Base-by-base conservation (phyloP, 2,797 vertebrate species). In the Notolepis coatsorum region DNA sequence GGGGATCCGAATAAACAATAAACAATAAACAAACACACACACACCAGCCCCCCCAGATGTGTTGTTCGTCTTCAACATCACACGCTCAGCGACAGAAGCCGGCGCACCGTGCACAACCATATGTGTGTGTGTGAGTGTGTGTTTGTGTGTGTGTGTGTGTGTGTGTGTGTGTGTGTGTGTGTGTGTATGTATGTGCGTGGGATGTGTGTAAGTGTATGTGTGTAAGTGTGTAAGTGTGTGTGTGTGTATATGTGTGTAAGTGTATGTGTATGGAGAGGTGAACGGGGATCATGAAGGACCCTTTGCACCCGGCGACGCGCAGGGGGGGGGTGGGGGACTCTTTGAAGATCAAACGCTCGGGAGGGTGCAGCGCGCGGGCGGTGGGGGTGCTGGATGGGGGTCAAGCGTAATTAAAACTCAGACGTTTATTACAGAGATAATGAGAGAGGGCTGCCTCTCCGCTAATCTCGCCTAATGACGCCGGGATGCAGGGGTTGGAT, bases 321-420 rank as follows among this genome's bases (percentile, higher is more conserved):
- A 79, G 66, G 67, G n/a, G n/a, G n/a, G n/a, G n/a, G n/a, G n/a
- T n/a, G n/a, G n/a, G 53, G 42, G 57, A 51, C 69, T 64, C 83
- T 92, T 91, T 92, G 84, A 89, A 92, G 88, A 90, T 89, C 80
- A 89, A 89, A 90, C 63, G 56, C 69, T 73, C 73, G 45, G 43
- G 56, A 76, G 75, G 75, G 78, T 66, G 61, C 80, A 77, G 33
- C 8, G 23, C n/a, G n/a, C n/a, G 72, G 81, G 72, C 60, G n/a
- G n/a, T n/a, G n/a, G n/a, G n/a, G n/a, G n/a, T n/a, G n/a, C n/a
- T n/a, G n/a, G n/a, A n/a, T 82, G 78, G 81, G 80, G 80, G 79
- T 86, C 75, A 80, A 84, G 59, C 59, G 70, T 86, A 91, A 91
- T 91, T 89, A 90, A 91, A 90, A 88, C 76, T 17, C 48, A 81